phyloP scores from a whole-genome alignment of 2,797 vertebrate species.

The Chrysolophus pictus region DNA sequence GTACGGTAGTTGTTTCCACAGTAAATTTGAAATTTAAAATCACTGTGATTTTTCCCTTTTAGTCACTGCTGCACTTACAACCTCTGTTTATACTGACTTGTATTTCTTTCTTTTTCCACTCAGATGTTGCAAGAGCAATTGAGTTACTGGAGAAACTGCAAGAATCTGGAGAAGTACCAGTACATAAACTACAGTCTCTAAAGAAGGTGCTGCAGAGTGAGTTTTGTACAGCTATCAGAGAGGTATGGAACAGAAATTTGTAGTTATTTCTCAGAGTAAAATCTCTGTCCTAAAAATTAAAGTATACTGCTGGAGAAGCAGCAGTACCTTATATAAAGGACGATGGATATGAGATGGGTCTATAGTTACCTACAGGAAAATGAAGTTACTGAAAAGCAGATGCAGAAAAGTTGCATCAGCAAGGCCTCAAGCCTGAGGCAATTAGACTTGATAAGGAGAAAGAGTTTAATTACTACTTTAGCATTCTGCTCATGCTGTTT shows the following conservation, averaged over 20 bases:
- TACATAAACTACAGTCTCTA: slow-evolving; percentile 95
- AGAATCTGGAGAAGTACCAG: slow-evolving; percentile 96
- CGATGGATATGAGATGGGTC: background rate
- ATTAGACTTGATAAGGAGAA: slow-evolving; percentile 20
- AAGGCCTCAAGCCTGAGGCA: slow-evolving; percentile 12
- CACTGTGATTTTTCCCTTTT: background rate
- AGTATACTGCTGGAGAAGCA: background rate
- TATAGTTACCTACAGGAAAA: background rate
- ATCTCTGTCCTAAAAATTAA: background rate
- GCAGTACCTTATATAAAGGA: background rate
- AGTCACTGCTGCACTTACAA: background rate
- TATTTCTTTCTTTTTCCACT: slow-evolving; percentile 38
- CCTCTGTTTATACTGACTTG: background rate
- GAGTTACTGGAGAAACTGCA: slow-evolving; percentile 98
- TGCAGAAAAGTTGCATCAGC: background rate
- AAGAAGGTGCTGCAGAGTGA: slow-evolving; percentile 99
- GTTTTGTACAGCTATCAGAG: slow-evolving; percentile 99
- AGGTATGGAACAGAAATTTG: slow-evolving; percentile 85
- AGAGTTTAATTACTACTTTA: slow-evolving; percentile 5
- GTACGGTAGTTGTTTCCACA: background rate
- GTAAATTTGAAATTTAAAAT: slow-evolving; percentile 35
- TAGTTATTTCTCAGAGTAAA: slow-evolving; percentile 1
- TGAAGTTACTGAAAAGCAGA: slow-evolving; percentile 24
- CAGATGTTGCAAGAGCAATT: slow-evolving; percentile 97
- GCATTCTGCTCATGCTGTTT: background rate